phyloP scores from a whole-genome alignment of 35 echinoderm and acorn worm genomes.

The Heliocidaris erythrogramma region DNA sequence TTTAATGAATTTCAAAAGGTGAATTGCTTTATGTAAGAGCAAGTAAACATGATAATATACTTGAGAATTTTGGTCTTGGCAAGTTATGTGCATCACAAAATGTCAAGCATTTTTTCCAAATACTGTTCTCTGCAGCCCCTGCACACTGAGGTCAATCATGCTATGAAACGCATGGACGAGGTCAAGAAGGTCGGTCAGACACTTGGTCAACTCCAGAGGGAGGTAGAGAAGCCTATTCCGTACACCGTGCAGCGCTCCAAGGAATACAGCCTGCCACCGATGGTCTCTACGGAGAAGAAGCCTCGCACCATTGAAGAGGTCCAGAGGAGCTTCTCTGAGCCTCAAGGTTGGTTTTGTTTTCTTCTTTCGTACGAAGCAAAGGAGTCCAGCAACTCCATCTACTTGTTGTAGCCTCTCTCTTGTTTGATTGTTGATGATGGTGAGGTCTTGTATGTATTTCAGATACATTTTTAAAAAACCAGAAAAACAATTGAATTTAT shows the following conservation, averaged over 20 bases:
- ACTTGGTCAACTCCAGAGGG: conserved; percentile 66
- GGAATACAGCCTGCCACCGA: conserved; percentile 42
- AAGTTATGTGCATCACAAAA: background rate
- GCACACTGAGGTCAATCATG: conserved; percentile 65
- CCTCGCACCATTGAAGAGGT: conserved; percentile 73
- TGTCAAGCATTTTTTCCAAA: background rate
- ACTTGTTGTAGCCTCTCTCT: too few species aligned
- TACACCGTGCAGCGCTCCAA: conserved; percentile 73
- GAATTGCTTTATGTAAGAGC: too few species aligned
- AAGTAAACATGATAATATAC: background rate
- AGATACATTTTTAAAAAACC: too few species aligned
- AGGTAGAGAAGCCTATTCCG: conserved; percentile 70
- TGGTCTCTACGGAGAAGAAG: conserved; percentile 62
- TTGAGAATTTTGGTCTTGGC: background rate
- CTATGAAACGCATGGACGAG: conserved; percentile 74
- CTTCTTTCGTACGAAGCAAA: too few species aligned
- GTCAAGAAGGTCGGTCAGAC: conserved; percentile 63
- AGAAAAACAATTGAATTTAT: too few species aligned
- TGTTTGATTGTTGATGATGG: too few species aligned
- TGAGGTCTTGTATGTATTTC: too few species aligned
- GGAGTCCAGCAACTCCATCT: too few species aligned
- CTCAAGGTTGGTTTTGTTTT: conserved; percentile 60
- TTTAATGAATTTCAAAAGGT: too few species aligned
- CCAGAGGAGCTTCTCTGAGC: conserved; percentile 62
- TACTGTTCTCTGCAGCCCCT: conserved; percentile 68